Evolutionary conservation across 2,888 invertebrate genomes (phyloP), one percentile per base, ranked within the genome.

Genomic region (Polylopha cassiicola): DNA sequence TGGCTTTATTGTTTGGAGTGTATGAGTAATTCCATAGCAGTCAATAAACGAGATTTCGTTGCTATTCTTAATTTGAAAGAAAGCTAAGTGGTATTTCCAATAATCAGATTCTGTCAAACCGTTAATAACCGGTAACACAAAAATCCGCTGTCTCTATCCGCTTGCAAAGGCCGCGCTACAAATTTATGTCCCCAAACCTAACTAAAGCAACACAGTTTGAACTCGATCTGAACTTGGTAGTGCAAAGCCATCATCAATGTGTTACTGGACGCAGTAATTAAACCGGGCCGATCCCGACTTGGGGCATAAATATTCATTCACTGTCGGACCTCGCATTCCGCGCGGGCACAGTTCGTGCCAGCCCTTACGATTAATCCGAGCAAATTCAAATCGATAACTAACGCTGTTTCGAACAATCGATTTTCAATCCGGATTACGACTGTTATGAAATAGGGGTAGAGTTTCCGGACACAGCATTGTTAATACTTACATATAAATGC

Each of bases 281-380:
- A 57, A 48, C 45, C 49, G 48, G 51, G 47, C 30, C 15, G 15
- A 22, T 8, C 27, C 53, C 47, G 52, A 49, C 51, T 47, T 50
- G 52, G 58, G 54, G 61, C 66, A 74, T 73, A 74, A 73, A 75
- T 74, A 73, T 74, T 73, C 69, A 72, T 70, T 60, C 50, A 55
- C 57, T 55, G 53, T 46, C 44, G 54, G 57, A 29, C 43, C 61
- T 61, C 61, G 62, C 62, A 73, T 73, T 68, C 61, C 61, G 44
- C 22, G 42, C 49, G 44, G 53, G 53, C 46, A 49, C 44, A 51
- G 51, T 52, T 58, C 50, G 44, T 31, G 37, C 33, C 20, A 43
- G 45, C 18, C 16, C 37, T 28, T 43, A 21, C 41, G 26, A 41
- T 42, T 42, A 37, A 32, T 34, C 26, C 30, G 30, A 36, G 20